These are phyloP conservation scores for Danio jaintianensis DNA, from an alignment of 2,797 vertebrate genomes.

Conservation along the genomic window DNA sequence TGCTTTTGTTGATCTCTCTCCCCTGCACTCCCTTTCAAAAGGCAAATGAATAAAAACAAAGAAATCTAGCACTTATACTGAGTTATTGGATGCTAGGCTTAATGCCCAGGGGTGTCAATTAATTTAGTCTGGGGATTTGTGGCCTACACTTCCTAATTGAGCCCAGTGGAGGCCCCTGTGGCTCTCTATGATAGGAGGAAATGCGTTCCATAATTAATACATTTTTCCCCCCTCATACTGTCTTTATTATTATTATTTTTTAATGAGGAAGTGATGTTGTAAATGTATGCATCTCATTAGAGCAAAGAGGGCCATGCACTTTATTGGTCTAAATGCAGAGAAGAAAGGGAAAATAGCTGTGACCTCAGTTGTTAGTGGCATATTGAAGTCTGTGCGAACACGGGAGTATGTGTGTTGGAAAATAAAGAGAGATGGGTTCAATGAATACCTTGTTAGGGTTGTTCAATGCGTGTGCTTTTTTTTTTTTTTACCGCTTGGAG, in stretches of 20 bases:
- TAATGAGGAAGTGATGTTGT: conserved; percentile 82
- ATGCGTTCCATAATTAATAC: conserved; percentile 82
- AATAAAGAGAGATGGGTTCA: conserved; percentile 74
- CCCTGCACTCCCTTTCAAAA: conserved; percentile 68
- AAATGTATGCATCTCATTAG: conserved; percentile 82
- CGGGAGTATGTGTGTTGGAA: conserved; percentile 68
- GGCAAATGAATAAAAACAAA: conserved; percentile 77
- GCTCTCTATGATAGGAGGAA: conserved; percentile 77
- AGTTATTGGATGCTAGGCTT: conserved; percentile 72
- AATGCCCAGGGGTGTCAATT: conserved; percentile 85
- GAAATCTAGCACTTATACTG: conserved; percentile 75
- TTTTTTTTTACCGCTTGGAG: conserved; percentile 78
- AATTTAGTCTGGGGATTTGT: conserved; percentile 86
- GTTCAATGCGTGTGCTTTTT: conserved; percentile 82
- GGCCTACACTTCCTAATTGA: conserved; percentile 84
- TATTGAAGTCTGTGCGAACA: conserved; percentile 66
- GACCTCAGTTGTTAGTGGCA: conserved; percentile 66
- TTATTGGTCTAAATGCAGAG: conserved; percentile 70
- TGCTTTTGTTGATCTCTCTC: conserved; percentile 51
- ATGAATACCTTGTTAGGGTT: conserved; percentile 80
- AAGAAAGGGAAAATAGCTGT: conserved; percentile 68
- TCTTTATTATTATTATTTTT: conserved; percentile 81
- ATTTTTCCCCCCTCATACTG: conserved; percentile 52
- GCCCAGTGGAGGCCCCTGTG: conserved; percentile 81
- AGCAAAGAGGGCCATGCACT: conserved; percentile 65